Evolutionary conservation across 2,888 invertebrate species (phyloP).

Genomic region (Orchesella flavescens): DNA sequence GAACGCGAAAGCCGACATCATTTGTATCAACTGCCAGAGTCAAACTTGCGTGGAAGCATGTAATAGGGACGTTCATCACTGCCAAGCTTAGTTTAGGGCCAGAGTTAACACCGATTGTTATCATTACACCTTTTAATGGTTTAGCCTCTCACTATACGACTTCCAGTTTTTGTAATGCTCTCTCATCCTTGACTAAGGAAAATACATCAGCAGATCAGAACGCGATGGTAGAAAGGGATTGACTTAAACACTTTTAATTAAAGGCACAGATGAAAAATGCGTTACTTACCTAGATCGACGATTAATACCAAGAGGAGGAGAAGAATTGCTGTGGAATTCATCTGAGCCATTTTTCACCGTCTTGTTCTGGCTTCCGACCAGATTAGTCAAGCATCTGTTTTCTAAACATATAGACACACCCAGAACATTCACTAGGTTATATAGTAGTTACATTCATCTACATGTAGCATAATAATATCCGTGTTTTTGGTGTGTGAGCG

Average conservation of each 20-base stretch:
- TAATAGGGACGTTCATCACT: slow-evolving; percentile 54
- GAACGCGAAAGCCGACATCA: neutral
- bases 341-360: slow-evolving; percentile 67
- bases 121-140: slow-evolving; percentile 33
- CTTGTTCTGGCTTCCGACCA: slow-evolving; percentile 64
- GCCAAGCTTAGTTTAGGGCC: slow-evolving; percentile 46
- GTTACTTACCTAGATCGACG: slow-evolving; percentile 71
- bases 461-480: too few relatives aligned
- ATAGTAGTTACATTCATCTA: neutral
- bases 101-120: slow-evolving; percentile 33
- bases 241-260: slow-evolving; percentile 68
- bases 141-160: neutral
- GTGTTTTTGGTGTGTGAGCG: too few relatives aligned
- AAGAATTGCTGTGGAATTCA: slow-evolving; percentile 67
- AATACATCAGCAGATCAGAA: neutral
- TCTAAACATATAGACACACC: slow-evolving; percentile 46
- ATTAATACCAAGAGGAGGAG: slow-evolving; percentile 68
- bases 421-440: slow-evolving; percentile 1
- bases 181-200: neutral
- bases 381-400: slow-evolving; percentile 57
- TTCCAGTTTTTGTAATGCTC: neutral
- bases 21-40: slow-evolving; percentile 25
- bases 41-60: slow-evolving; percentile 10
- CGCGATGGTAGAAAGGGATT: slow-evolving; percentile 37
- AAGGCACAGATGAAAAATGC: slow-evolving; percentile 70